Percentiles rank a stretch among this genome's conserved stretches.
These are phyloP conservation scores for Harlomillsia oculata DNA, from an alignment of 1,140 invertebrate species.

Conservation along the genomic window DNA sequence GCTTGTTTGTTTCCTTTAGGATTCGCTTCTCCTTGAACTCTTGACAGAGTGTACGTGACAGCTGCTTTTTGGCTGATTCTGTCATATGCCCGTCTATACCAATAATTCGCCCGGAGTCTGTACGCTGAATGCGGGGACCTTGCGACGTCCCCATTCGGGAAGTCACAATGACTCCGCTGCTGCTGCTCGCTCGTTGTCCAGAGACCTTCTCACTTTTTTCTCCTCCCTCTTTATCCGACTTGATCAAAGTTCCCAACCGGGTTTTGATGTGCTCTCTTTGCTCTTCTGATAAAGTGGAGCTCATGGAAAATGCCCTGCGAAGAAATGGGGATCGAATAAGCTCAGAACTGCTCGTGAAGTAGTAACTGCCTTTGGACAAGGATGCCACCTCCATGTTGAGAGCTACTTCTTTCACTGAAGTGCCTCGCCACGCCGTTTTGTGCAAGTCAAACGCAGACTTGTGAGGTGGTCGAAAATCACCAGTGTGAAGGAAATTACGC, in stretches of 20 bases:
- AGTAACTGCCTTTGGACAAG: slow-evolving; percentile 17
- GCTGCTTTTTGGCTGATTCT: slow-evolving; percentile 60
- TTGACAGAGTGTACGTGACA: slow-evolving; percentile 59
- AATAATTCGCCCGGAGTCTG: slow-evolving; percentile 14
- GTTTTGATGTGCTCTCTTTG: slow-evolving; percentile 29
- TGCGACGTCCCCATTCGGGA: slow-evolving; percentile 27
- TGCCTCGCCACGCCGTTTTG: slow-evolving; percentile 71
- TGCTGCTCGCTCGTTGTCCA: background rate
- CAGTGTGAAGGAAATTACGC: slow-evolving; percentile 24
- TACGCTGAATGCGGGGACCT: slow-evolving; percentile 3
- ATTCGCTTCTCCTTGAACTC: slow-evolving; percentile 51
- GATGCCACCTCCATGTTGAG: slow-evolving; percentile 46
- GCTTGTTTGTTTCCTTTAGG: slow-evolving; percentile 4
- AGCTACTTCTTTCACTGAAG: slow-evolving; percentile 64
- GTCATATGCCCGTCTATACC: slow-evolving; percentile 33
- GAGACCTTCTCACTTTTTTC: background rate
- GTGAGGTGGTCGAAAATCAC: slow-evolving; percentile 8
- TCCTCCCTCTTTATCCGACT: slow-evolving; percentile 8
- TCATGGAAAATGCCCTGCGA: slow-evolving; percentile 35
- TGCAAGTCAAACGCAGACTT: slow-evolving; percentile 48
- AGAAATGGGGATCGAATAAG: slow-evolving; percentile 20
- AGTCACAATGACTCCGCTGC: slow-evolving; percentile 13
- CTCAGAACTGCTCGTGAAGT: slow-evolving; percentile 8
- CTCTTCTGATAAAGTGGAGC: slow-evolving; percentile 27
- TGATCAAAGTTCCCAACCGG: slow-evolving; percentile 24